Base-by-base conservation (phyloP, 2,113 vertebrate genomes). In the Ochotona princeps region DNA sequence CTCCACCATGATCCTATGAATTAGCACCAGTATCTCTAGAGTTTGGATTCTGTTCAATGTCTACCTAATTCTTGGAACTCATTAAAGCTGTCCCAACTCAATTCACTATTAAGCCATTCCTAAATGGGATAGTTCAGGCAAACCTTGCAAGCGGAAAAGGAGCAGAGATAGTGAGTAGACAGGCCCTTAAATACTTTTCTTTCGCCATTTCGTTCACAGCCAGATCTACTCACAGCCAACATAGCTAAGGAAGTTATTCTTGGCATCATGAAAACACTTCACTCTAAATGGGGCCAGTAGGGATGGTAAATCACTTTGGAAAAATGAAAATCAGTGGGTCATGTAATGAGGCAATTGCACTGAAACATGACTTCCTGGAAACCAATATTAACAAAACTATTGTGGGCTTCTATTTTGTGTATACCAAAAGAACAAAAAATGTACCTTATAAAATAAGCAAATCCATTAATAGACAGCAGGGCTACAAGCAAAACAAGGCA, bases 361-460 rank as follows among this genome's bases (percentile, higher is more conserved):
- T 78, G 72, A 91, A 96, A 89, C 63, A 96, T 83, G 91, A 81
- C 67, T 97, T 97, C 95, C 91, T 95, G 84, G 96, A 96, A 96
- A 95, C 93, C 93, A 96, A 89, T 95, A 96, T 89, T 91, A 93
- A 95, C 89, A 91, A 92, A 21, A 38, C 84, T 81, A 93, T 78
- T 92, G 90, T 81, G 80, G 26, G 30, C 67, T 91, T 92, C 51
- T 90, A 76, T 80, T 87, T 94, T 93, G 87, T 92, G 69, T 78
- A 87, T 76, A 92, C 54, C 92, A 94, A 96, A 94, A 85, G 74
- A 90, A 88, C 49, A 79, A 89, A 97, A 93, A 89, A 70, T 76
- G 72, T 96, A 96, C 95, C 96, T 95, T 94, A 92, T 92, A 91
- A 94, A 96, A 87, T 93, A 96, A 95, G 83, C 75, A 91, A 94